Base-by-base conservation (phyloP, 2,113 vertebrate genomes). In the Nothobranchius furzeri region DNA sequence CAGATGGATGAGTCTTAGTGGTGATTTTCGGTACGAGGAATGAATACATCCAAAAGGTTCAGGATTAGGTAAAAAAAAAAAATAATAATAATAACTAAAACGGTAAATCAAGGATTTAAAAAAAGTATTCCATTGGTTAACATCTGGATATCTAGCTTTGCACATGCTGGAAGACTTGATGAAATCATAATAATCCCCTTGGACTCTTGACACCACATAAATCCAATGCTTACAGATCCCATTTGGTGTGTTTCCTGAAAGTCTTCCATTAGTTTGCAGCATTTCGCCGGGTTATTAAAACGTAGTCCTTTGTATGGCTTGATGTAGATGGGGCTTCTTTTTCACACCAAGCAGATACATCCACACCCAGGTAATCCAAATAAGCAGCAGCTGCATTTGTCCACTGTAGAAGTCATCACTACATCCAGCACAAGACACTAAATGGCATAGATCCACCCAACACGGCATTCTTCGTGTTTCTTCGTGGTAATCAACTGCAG, bases 281-380 rank as follows among this genome's bases (percentile, higher is more conserved):
- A 50, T 49, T 45, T 12, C 42, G 65, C 78, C 54, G 77, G 59
- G 52, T 64, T 60, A 62, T 51, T 68, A 65, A 76, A 84, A 71
- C 35, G 48, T 36, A 62, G 55, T 78, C 78, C 79, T 83, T 37
- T n/a, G 58, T 58, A 69, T 60, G 55, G 51, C 73, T 15, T 40
- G 37, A 49, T 42, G 60, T 57, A 63, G 58, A 74, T 46, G 45
- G 35, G 70, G 37, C 35, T 15, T 78, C 70, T 79, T 81, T 61
- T 85, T 54, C 70, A 86, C 49, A 68, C 49, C 52, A 70, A 72
- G 67, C 82, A 56, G 85, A 81, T 90, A 89, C 75, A 91, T 93
- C 90, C 92, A 90, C 64, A 68, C 17, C 75, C 45, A 64, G 79
- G 75, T 92, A 92, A 90, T 93, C 92, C 92, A 83, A 75, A 85